These are phyloP conservation scores for Argyra leucocephala DNA, from an alignment of 2,888 invertebrate species.

Conservation along the genomic window DNA sequence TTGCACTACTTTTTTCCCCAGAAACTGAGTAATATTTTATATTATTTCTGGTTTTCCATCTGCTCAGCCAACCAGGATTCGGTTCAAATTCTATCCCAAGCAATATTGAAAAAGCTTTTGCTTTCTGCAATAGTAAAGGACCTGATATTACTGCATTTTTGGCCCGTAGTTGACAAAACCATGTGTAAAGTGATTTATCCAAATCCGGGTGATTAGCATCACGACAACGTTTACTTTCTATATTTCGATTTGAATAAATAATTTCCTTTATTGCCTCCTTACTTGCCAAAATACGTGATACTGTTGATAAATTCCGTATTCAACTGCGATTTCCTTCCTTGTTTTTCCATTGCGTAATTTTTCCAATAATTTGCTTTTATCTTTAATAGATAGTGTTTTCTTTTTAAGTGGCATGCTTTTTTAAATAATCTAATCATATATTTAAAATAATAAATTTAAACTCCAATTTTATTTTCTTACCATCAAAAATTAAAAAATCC, in stretches of 20 bases:
- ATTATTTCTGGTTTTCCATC: neutral
- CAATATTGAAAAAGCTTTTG: neutral
- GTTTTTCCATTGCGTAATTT: neutral
- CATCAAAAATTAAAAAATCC: too few species aligned
- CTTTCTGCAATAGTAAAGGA: neutral
- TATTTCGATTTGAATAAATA: neutral
- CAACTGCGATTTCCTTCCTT: neutral
- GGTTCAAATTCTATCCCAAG: neutral
- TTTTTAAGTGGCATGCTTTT: too few species aligned
- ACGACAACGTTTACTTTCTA: neutral
- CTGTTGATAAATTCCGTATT: neutral
- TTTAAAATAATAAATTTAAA: too few species aligned
- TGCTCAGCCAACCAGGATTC: neutral
- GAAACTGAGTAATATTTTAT: neutral
- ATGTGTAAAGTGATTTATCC: neutral
- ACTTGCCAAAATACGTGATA: neutral
- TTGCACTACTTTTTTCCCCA: neutral
- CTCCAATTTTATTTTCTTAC: too few species aligned
- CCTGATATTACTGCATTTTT: neutral
- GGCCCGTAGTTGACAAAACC: neutral
- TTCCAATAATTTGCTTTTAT: neutral
- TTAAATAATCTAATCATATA: too few species aligned
- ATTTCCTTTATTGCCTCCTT: neutral
- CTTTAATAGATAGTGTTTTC: too few species aligned
- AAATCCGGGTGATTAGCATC: neutral